These are phyloP conservation scores for Tenthredo mesomela DNA, from an alignment of 2,888 invertebrate genomes.

Conservation along the genomic window DNA sequence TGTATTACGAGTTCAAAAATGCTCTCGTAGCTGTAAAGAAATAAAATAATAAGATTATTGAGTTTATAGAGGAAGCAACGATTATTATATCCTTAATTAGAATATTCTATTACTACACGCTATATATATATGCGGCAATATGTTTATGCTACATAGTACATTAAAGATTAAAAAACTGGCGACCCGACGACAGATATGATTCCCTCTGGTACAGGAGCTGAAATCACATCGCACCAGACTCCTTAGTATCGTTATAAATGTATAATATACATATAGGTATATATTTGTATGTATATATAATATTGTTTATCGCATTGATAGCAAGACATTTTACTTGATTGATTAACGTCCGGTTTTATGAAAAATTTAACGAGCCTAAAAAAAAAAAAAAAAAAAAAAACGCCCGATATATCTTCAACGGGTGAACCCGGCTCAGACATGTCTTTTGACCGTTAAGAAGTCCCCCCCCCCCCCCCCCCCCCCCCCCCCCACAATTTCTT, in stretches of 20 bases:
- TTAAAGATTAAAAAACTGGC: not conserved
- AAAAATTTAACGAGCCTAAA: not conserved
- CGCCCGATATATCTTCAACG: slow-evolving; percentile 4
- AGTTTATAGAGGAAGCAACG: not conserved
- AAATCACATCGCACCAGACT: not conserved
- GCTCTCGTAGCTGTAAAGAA: not conserved
- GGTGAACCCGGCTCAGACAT: not conserved
- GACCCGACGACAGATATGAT: not conserved
- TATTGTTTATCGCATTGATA: not conserved
- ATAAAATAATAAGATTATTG: not conserved
- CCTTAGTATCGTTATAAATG: not conserved
- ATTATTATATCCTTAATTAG: not conserved
- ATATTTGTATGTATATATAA: not conserved
- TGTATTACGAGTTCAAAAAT: not conserved
- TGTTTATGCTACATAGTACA: not conserved
- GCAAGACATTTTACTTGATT: not conserved
- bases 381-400: too few species aligned
- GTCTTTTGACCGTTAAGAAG: slow-evolving; percentile 28
- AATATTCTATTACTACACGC: not conserved
- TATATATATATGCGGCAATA: not conserved
- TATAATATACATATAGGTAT: not conserved
- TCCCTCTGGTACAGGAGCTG: not conserved
- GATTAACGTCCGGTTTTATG: not conserved
- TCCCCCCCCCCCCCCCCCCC: slow-evolving; percentile 32
- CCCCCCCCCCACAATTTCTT: not conserved